A percentile compares a stretch with the other conserved stretches of the same genome.
Conservation (phyloP, 2,113 vertebrate species). For the Equus przewalskii region DNA sequence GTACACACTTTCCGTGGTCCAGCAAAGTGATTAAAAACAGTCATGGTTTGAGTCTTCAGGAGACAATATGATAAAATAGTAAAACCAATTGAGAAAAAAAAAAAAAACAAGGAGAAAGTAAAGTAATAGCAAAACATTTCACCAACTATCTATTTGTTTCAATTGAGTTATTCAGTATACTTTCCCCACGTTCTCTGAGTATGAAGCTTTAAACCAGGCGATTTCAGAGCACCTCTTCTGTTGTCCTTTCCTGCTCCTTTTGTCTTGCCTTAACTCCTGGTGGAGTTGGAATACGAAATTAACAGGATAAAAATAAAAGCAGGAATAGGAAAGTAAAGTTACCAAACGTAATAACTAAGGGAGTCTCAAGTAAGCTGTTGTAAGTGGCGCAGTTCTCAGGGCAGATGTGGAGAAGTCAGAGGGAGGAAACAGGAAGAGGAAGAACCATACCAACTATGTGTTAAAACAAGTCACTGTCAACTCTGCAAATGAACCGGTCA, state of each 20-base stretch:
- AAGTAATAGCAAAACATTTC: not conserved
- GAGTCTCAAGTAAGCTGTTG: not conserved
- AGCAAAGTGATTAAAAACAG: conserved; percentile 41
- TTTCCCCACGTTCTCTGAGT: not conserved
- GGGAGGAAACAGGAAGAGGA: not conserved
- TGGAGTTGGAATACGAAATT: not conserved
- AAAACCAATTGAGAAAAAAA: not conserved
- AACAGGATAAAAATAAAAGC: conserved; percentile 41
- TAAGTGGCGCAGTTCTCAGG: not conserved
- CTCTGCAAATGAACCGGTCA: not conserved
- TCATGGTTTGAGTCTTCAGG: not conserved
- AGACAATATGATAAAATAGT: not conserved
- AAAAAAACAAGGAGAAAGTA: not conserved
- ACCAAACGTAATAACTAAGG: not conserved
- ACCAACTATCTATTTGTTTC: not conserved
- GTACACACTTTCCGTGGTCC: not conserved
- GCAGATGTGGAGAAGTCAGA: not conserved
- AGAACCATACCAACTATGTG: not conserved
- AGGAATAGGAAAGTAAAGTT: not conserved
- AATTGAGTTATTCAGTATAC: not conserved
- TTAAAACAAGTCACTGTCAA: not conserved
- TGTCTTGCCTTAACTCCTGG: not conserved
- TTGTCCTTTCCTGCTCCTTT: not conserved
- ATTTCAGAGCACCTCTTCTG: not conserved
- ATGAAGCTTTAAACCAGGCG: conserved; percentile 14